A percentile compares a stretch with the other conserved stretches of the same genome.
phyloP scores from a whole-genome alignment of 1,140 invertebrate species.

The Heterodera carotae region DNA sequence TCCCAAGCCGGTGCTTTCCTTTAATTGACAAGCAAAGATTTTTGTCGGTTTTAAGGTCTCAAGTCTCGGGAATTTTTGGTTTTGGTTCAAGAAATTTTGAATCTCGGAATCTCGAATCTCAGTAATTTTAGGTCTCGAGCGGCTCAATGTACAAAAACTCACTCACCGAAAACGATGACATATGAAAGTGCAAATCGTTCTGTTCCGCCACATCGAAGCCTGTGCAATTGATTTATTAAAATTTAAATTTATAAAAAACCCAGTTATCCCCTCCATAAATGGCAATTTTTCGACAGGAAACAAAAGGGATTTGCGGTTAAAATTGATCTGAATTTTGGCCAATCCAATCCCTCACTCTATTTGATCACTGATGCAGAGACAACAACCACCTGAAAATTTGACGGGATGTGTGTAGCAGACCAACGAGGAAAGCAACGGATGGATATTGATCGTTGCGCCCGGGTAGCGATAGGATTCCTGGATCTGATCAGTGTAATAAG shows the following conservation, averaged over 20 bases:
- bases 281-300: too few species aligned
- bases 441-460: conserved; percentile 95
- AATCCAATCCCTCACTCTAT: too few species aligned
- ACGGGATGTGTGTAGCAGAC: conserved; percentile 99
- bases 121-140: too few species aligned
- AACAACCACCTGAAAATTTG: conserved; percentile 79
- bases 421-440: conserved; percentile 96
- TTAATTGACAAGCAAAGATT: neutral
- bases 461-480: conserved; percentile 77
- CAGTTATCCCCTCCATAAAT: too few species aligned
- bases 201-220: conserved; percentile 88
- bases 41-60: too few species aligned
- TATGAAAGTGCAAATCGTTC: conserved; percentile 91
- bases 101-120: too few species aligned
- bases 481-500: neutral
- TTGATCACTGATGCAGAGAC: too few species aligned
- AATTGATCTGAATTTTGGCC: too few species aligned
- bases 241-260: neutral
- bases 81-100: too few species aligned
- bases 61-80: too few species aligned
- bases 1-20: conserved; percentile 87
- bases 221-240: neutral
- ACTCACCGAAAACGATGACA: conserved; percentile 87
- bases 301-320: too few species aligned
- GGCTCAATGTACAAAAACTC: too few species aligned